These are phyloP conservation scores for Hydrolagus colliei DNA, from an alignment of 2,797 vertebrate species.

Conservation along the genomic window DNA sequence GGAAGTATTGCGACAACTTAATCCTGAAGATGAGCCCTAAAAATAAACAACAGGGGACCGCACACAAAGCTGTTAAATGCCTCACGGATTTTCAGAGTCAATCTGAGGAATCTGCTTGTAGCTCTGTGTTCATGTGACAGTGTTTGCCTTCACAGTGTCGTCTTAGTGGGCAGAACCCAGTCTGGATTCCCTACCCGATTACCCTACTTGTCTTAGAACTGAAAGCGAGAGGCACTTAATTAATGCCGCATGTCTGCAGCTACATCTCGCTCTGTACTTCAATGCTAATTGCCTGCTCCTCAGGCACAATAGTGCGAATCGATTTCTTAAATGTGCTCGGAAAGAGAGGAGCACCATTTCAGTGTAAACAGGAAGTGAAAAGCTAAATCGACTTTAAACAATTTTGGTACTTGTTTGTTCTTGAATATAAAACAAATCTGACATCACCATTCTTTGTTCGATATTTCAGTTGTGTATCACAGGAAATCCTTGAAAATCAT, in stretches of 20 bases:
- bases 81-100: background rate
- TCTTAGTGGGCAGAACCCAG: background rate
- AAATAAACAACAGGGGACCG: no score
- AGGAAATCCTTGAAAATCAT: background rate
- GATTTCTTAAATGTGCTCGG: background rate
- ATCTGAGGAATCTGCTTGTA: background rate
- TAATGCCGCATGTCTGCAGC: conserved; percentile 12
- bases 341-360: background rate
- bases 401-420: background rate
- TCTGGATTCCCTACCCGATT: conserved; percentile 18
- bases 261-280: background rate
- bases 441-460: no score
- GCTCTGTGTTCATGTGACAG: background rate
- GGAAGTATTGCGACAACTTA: background rate
- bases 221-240: background rate
- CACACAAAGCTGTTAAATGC: background rate
- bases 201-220: background rate
- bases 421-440: background rate
- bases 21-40: background rate
- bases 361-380: background rate
- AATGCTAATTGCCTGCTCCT: conserved; percentile 1
- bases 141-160: background rate
- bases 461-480: background rate
- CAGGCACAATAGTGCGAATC: background rate
- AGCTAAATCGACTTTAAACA: background rate